These are phyloP conservation scores for Pitta sordida DNA, from an alignment of 2,113 vertebrate species.

Conservation along the genomic window DNA sequence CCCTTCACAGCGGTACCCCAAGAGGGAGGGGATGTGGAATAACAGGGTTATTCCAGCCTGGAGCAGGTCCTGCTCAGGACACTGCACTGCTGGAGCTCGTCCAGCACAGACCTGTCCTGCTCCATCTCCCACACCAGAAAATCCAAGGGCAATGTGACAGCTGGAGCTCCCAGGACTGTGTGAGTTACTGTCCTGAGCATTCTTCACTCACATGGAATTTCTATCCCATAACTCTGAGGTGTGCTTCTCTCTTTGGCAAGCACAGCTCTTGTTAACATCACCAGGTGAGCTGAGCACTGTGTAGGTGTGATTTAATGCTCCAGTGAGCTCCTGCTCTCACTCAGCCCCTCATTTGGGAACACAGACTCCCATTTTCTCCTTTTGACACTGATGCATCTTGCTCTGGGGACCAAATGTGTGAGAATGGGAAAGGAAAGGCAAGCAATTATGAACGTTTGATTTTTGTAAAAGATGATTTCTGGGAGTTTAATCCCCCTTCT, in stretches of 20 bases:
- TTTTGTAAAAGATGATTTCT: background rate
- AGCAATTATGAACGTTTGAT: background rate
- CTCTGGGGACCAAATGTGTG: background rate
- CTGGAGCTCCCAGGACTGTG: background rate
- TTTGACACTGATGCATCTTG: background rate
- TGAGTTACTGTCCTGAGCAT: background rate
- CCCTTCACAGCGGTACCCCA: background rate
- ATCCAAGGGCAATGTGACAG: background rate
- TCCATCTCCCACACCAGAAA: background rate
- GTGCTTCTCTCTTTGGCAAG: background rate
- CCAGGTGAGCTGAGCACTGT: background rate
- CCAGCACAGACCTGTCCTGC: background rate
- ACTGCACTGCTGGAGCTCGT: no score
- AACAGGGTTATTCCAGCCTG: background rate
- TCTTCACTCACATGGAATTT: background rate
- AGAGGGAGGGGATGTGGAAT: background rate
- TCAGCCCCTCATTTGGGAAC: background rate
- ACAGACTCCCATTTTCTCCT: background rate
- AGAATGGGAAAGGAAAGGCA: background rate
- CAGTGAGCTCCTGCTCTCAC: background rate
- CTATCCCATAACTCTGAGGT: background rate
- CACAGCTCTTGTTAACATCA: background rate
- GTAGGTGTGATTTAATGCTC: conserved; percentile 31
- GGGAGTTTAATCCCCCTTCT: background rate
- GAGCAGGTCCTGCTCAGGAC: fast-evolving